These are phyloP conservation scores for Elephas maximus DNA, from an alignment of 2,113 vertebrate species.

Conservation along the genomic window DNA sequence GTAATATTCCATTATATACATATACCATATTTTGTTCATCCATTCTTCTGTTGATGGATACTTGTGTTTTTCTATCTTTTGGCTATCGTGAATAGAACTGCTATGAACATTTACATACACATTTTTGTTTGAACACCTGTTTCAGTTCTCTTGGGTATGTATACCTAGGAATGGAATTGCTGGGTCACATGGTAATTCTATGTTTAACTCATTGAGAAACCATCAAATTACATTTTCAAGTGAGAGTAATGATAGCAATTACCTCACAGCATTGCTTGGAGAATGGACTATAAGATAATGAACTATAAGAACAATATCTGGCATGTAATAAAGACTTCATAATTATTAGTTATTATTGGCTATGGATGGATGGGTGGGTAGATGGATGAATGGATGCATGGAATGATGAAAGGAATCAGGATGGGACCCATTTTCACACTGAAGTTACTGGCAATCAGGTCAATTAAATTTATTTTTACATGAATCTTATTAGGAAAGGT, in stretches of 20 bases:
- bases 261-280: neutral
- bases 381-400: neutral
- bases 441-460: constrained; percentile 36
- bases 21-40: neutral
- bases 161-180: neutral
- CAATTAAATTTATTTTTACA: constrained; percentile 35
- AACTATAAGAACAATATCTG: neutral
- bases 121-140: neutral
- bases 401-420: neutral
- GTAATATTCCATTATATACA: neutral
- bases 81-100: neutral
- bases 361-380: neutral
- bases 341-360: constrained; percentile 1
- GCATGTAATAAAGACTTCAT: neutral
- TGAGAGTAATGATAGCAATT: neutral
- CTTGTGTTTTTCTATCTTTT: neutral
- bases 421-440: neutral
- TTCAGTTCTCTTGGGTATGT: neutral
- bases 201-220: neutral
- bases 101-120: neutral
- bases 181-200: neutral
- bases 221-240: constrained; percentile 5
- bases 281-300: neutral
- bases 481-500: neutral
- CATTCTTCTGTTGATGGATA: neutral